Base-by-base conservation (phyloP, 2,888 invertebrate species). In the Myopa tessellatipennis region DNA sequence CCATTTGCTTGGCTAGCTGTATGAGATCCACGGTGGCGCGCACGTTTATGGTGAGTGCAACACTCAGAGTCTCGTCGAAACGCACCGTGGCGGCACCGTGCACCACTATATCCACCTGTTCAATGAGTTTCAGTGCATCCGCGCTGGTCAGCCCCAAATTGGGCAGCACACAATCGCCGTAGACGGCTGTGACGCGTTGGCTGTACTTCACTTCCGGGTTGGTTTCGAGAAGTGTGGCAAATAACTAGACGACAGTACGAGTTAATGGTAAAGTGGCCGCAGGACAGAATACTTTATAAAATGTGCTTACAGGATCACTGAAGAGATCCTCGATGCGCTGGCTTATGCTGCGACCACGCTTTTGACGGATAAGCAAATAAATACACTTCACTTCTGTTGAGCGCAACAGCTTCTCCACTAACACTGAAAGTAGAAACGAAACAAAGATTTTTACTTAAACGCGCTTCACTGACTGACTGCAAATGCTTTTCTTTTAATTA, bases 61-160 rank as follows among this genome's bases (percentile, higher is more conserved):
- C 87, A 87, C 92, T 91, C 18, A 95, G 89, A 40, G 92, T 92
- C 85, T 95, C 95, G 85, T 94, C 92, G 84, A 95, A 95, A 18
- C 88, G 85, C 6, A 98, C 95, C 0, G 98, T 98, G 0, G 98
- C 98, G 0, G 98, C 98, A 10, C 95, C 94, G 86, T 98, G 97
- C 88, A 98, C 94, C 10, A 93, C 91, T 77, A 94, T 89, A 83
- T 93, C 90, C 72, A 88, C 86, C 73, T 87, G 83, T 26, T 86
- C 82, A 45, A 81, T 79, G 34, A 90, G 80, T 63, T 85, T 70
- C 70, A 82, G 79, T 2, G 87, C 85, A 80, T 90, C 89, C 18
- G 82, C 77, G 45, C 65, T 68, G 52, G 87, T 86, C n/a, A 90
- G 85, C 12, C 90, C 90, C 67, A 90, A 81, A 45, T 85, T 86